Conservation (phyloP, 2,113 vertebrate species). For the Arizona elegans region DNA sequence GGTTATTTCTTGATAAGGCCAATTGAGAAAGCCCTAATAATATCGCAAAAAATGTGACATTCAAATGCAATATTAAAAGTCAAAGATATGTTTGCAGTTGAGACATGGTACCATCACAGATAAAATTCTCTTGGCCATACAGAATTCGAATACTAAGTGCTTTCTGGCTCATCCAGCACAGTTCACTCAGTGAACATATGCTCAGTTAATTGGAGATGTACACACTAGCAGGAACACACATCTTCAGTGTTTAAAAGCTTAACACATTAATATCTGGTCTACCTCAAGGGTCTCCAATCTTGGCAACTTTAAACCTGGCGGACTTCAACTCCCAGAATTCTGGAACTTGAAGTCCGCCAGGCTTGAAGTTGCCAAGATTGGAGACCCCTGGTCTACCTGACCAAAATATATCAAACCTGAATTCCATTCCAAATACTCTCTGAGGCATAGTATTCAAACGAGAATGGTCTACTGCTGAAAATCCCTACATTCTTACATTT, state of each 20-base stretch:
- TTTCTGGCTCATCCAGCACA: background rate
- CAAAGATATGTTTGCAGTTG: background rate
- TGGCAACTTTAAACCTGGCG: too few relatives aligned
- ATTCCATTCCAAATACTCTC: background rate
- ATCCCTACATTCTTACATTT: background rate
- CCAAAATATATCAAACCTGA: background rate
- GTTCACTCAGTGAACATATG: background rate
- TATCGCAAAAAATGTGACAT: background rate
- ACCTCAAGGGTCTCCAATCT: too few relatives aligned
- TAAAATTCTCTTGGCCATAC: background rate
- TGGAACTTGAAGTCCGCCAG: too few relatives aligned
- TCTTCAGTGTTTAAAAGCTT: background rate
- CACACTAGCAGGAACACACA: background rate
- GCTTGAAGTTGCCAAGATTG: too few relatives aligned
- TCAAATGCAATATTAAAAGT: background rate
- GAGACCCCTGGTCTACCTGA: background rate
- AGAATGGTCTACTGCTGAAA: background rate
- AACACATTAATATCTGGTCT: background rate
- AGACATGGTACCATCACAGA: background rate
- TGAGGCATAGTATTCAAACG: background rate
- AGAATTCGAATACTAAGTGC: background rate
- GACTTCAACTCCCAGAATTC: too few relatives aligned
- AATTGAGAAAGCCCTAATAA: background rate
- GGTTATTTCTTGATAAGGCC: background rate
- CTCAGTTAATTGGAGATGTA: background rate